A percentile compares a stretch with the other conserved stretches of the same genome.
phyloP scores from a whole-genome alignment of 2,888 invertebrate species.

The Therioaphis trifolii region DNA sequence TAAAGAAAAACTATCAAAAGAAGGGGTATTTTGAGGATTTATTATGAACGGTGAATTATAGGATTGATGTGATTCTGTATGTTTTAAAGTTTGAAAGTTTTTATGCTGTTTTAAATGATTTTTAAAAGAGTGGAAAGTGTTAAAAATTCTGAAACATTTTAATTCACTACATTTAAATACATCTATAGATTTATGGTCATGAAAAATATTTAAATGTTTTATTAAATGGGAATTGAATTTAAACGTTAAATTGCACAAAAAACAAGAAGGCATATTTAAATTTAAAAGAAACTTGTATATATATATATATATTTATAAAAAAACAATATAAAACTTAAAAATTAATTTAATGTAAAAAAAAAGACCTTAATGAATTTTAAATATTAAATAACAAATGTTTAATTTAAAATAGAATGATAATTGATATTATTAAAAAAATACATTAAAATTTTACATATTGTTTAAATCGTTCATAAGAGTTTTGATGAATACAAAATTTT shows the following conservation, averaged over 20 bases:
- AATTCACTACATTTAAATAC: neutral
- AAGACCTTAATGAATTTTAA: no score
- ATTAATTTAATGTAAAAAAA: neutral
- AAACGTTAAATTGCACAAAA: neutral
- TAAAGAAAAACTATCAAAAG: neutral
- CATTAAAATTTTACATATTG: neutral
- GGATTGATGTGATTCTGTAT: neutral
- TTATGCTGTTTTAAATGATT: neutral
- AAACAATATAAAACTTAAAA: neutral
- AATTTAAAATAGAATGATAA: no score
- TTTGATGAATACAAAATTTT: neutral
- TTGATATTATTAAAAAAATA: no score
- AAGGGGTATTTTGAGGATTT: neutral
- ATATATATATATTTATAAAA: no score
- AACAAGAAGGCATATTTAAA: neutral
- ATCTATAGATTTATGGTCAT: neutral
- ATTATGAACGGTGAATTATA: neutral
- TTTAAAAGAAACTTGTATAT: neutral
- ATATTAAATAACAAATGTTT: no score
- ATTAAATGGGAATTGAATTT: neutral
- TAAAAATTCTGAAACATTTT: neutral
- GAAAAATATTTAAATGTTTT: conserved; percentile 2
- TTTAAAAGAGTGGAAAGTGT: neutral
- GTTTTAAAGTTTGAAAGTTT: neutral
- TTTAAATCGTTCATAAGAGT: neutral